Base-by-base conservation (phyloP, 2,888 invertebrate genomes). In the Chaitophorus viminalis region DNA sequence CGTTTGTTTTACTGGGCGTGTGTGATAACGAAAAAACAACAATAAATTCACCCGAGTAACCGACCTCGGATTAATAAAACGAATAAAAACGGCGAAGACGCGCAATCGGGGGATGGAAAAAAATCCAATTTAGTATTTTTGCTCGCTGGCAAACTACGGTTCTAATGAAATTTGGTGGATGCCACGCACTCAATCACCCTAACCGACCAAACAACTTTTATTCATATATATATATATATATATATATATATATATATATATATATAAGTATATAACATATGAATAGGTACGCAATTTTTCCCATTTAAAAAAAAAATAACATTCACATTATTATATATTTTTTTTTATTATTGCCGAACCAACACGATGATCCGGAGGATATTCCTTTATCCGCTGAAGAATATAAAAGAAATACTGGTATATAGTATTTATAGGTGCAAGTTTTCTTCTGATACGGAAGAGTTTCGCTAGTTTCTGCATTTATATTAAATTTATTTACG, bases 121-220 rank as follows among this genome's bases (percentile, higher is more conserved):
- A 89, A 89, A 90, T 90, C 89, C 89, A 90, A 90, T 90, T 90
- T 89, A 89, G 89, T 89, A 89, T 90, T 90, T 90, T 87, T 65
- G 79, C 81, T 60, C 74, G 46, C 87, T 79, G 60, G 54, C 14
- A 74, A 79, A 86, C 89, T 89, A 89, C 89, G 88, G 89, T 89
- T 90, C 89, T 89, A 90, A 90, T 89, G 89, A 90, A 89, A 90
- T 90, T 90, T 89, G 87, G 87, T 81, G 87, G 81, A 87, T 79
- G 81, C 81, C 74, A 46, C 65, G 87, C 75, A 87, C 87, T 87
- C 87, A 87, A 87, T 87, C 87, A 87, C 87, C 74, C 79, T 79
- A 74, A 46, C 81, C 87, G 77, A 78, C 79, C 87, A 33, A 81
- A 81, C 65, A 74, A 87, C 79, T 74, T 87, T 86, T 85, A 70